Evolutionary conservation across 2,113 vertebrate genomes (phyloP), one percentile per base, ranked within the genome.

Genomic region (Oplegnathus fasciatus): DNA sequence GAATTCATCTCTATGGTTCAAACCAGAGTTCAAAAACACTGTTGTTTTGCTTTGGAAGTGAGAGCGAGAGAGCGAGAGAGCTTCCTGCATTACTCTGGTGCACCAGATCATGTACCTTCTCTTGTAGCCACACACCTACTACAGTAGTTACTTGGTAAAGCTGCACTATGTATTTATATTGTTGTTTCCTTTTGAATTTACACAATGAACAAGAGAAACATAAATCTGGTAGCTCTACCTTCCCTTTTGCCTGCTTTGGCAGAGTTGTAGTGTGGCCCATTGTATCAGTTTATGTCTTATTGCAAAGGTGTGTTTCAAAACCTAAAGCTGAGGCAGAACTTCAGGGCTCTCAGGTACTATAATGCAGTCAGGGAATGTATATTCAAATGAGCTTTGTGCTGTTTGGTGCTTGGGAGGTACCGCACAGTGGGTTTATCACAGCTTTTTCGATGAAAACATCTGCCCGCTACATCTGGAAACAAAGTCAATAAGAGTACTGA

Each of bases 21-120:
- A 84, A 67, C 48, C 28, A n/a, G 30, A 65, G 24, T 60, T 64
- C n/a, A 72, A 6, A 75, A 66, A 7, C n/a, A 1, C 5, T 50
- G 13, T 55, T 66, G 58, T 71, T 82, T 82, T 79, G 46, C 30
- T 70, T 65, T 72, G 54, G 24, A 76, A 55, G 57, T 75, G 28
- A 2, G 17, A 58, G 24, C 22, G 37, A 20, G 20, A 44, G 10
- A 32, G 60, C 20, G 57, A 61, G 17, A 4, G 48, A 17, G 1
- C 20, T 14, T 70, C 5, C n/a, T 42, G 30, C 64, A 22, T 78
- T 78, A 30, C 14, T 62, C 40, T 37, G 20, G 37, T 50, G 65
- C 40, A 60, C 26, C 20, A 44, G 44, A 72, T 64, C 1, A 0
- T 37, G 37, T 60, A 68, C 15, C 24, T 48, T 81, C 46, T 65